These are phyloP conservation scores for Rhabdomys pumilio DNA, from an alignment of 2,797 vertebrate species.

Conservation along the genomic window DNA sequence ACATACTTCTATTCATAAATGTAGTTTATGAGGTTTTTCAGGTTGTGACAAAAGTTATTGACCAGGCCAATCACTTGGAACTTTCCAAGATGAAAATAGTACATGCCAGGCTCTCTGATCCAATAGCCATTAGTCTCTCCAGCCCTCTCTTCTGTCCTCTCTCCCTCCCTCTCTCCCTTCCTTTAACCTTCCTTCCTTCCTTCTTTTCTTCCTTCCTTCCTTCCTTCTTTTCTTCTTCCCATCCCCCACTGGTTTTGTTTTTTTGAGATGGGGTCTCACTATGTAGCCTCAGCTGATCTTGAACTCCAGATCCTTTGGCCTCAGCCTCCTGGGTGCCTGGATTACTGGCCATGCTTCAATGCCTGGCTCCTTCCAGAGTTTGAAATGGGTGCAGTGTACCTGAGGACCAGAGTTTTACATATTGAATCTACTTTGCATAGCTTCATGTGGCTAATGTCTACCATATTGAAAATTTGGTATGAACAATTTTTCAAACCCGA, in stretches of 20 bases:
- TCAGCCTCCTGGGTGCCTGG: neutral
- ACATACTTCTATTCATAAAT: neutral
- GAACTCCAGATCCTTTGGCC: neutral
- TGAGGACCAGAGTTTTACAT: conserved; percentile 30
- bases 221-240: neutral
- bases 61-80: neutral
- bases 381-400: neutral
- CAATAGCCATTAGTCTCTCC: neutral
- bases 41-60: neutral
- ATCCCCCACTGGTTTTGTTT: too few species aligned
- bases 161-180: rapidly evolving
- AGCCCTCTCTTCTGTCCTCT: neutral
- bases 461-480: neutral
- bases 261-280: neutral
- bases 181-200: neutral
- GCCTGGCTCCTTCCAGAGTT: neutral
- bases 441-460: neutral
- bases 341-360: neutral
- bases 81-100: neutral
- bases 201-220: rapidly evolving
- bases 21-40: conserved; percentile 10
- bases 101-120: neutral
- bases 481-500: neutral
- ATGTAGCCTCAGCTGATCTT: neutral
- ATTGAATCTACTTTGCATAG: conserved; percentile 38